These are phyloP conservation scores for Panthera uncia DNA, from an alignment of 2,113 vertebrate species.

Conservation along the genomic window DNA sequence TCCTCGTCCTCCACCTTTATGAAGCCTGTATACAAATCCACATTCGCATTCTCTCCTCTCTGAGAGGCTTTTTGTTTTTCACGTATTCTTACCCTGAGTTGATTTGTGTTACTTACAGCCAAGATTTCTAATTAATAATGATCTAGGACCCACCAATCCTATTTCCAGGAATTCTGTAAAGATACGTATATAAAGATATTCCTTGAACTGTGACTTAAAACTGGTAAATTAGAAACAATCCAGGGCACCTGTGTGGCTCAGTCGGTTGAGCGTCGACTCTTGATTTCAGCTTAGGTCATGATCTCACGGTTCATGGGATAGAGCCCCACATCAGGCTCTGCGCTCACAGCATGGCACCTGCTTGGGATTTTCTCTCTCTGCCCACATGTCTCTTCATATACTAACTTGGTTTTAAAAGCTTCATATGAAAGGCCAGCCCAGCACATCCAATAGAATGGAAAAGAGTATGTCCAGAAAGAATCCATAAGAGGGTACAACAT, in stretches of 20 bases:
- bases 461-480: neutral
- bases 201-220: neutral
- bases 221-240: neutral
- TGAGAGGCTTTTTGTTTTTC: neutral
- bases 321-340: too few species aligned
- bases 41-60: neutral
- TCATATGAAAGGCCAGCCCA: neutral
- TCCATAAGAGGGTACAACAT: fast-evolving
- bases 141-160: neutral
- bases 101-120: neutral
- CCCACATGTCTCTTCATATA: neutral
- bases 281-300: too few species aligned
- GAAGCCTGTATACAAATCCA: neutral
- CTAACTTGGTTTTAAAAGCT: neutral
- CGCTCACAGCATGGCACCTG: too few species aligned
- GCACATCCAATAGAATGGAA: neutral
- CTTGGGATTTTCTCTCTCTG: too few species aligned
- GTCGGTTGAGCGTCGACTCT: too few species aligned
- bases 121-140: neutral
- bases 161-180: neutral
- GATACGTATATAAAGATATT: neutral
- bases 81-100: neutral
- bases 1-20: neutral
- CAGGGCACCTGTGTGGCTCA: too few species aligned
- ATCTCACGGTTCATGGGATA: too few species aligned